Percentiles rank a stretch among this genome's conserved stretches.
Evolutionary conservation across 1,140 invertebrate genomes (phyloP).

Genomic region (Cardiocondyla obscurior): DNA sequence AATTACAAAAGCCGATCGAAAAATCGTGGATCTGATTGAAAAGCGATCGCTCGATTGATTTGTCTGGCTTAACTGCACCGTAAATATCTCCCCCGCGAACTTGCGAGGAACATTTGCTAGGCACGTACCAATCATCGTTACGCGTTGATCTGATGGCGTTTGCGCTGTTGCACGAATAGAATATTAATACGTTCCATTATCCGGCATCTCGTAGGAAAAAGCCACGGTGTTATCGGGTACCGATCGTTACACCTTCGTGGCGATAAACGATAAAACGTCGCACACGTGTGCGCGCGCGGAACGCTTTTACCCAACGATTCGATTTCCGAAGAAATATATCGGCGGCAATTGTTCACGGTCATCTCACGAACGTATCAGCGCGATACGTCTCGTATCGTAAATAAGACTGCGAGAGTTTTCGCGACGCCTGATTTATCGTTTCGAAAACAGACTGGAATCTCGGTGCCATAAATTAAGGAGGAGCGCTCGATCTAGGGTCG

Average conservation of each 20-base stretch:
- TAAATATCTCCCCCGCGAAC: neutral
- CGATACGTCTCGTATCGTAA: neutral
- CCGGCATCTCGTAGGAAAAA: neutral
- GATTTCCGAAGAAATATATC: slow-evolving; percentile 5
- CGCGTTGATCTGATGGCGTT: neutral
- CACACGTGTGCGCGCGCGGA: neutral
- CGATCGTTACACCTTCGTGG: neutral
- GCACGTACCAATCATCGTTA: slow-evolving; percentile 14
- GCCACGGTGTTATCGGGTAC: slow-evolving; percentile 8
- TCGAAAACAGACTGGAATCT: slow-evolving; percentile 40
- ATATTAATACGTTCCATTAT: slow-evolving; percentile 43
- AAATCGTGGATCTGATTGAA: neutral
- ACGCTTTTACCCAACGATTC: neutral
- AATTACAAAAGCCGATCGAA: neutral
- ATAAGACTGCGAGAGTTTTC: slow-evolving; percentile 29
- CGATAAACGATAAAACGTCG: slow-evolving; percentile 34
- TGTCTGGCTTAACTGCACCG: neutral
- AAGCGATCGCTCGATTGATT: neutral
- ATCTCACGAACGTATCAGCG: neutral
- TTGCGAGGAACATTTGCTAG: neutral
- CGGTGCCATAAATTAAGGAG: slow-evolving; percentile 28
- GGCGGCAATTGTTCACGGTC: slow-evolving; percentile 1
- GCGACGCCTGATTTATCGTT: slow-evolving; percentile 30
- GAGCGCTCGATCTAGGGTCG: neutral
- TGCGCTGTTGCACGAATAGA: neutral